Evolutionary conservation across 2,888 invertebrate genomes (phyloP).

Genomic region (Alviniconcha strummeri): DNA sequence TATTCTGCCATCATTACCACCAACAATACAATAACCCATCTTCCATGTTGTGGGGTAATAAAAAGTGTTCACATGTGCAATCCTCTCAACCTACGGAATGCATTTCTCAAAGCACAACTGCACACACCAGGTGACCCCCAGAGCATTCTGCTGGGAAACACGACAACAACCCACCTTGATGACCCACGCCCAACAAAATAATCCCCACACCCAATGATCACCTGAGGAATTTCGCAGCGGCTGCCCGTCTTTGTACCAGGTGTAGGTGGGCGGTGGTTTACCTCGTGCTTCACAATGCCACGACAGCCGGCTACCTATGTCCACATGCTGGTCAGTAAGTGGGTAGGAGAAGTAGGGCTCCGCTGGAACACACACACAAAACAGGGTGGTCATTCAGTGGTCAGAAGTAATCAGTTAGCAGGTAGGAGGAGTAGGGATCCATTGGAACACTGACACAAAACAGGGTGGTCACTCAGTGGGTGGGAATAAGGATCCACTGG

Average conservation of each 20-base stretch:
- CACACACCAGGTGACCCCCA: too few species aligned
- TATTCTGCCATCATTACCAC: too few species aligned
- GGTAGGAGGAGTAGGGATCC: neutral
- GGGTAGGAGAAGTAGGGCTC: conserved; percentile 66
- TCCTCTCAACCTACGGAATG: too few species aligned
- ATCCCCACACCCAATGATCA: conserved; percentile 72
- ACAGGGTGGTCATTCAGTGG: neutral
- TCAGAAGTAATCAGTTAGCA: neutral
- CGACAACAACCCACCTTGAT: too few species aligned
- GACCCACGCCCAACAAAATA: too few species aligned
- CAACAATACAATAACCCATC: too few species aligned
- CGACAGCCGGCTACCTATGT: conserved; percentile 56
- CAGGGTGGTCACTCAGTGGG: neutral
- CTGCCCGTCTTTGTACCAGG: conserved; percentile 64
- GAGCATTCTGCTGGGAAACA: too few species aligned
- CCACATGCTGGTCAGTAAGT: conserved; percentile 64
- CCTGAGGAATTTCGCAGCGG: conserved; percentile 80
- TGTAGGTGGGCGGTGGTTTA: conserved; percentile 55
- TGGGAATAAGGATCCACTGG: neutral
- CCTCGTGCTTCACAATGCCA: conserved; percentile 69
- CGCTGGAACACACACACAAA: conserved; percentile 48
- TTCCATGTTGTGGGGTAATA: too few species aligned
- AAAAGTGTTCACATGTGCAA: too few species aligned
- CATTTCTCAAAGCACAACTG: too few species aligned
- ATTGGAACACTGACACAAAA: neutral